A percentile compares a stretch with the other conserved stretches of the same genome.
Evolutionary conservation across 2,888 invertebrate species (phyloP).

Genomic region (Sarcophaga carnaria): DNA sequence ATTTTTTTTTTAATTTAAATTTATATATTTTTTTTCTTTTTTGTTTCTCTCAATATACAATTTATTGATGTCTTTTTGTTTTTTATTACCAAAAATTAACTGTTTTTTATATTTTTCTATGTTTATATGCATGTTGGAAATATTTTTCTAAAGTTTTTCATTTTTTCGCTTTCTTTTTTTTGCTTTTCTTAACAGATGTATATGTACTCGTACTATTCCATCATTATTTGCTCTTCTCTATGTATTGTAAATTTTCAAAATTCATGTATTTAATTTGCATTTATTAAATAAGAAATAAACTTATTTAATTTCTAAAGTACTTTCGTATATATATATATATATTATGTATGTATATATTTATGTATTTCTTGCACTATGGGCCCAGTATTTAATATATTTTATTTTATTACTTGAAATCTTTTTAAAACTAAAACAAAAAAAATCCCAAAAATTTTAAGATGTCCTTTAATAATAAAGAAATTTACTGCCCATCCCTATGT

Average conservation of each 20-base stretch:
- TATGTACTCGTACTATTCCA: conserved; percentile 10
- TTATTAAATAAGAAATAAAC: too few species aligned
- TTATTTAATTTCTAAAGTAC: too few species aligned
- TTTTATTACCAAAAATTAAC: background rate
- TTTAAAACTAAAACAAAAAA: background rate
- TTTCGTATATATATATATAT: too few species aligned
- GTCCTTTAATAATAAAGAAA: background rate
- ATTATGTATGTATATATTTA: background rate
- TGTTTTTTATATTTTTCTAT: conserved; percentile 4
- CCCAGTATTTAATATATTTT: background rate
- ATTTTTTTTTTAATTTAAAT: background rate
- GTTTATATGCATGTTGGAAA: background rate
- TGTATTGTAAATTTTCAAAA: too few species aligned
- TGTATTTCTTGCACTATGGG: conserved; percentile 5
- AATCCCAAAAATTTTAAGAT: background rate
- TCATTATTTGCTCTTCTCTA: conserved; percentile 41
- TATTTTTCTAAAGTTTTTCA: conserved; percentile 14
- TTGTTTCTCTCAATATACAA: conserved; percentile 1
- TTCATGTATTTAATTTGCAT: too few species aligned
- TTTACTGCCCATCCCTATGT: too few species aligned
- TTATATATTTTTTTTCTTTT: background rate
- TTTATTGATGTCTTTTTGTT: background rate
- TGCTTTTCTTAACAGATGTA: background rate
- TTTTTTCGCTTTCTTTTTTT: too few species aligned
- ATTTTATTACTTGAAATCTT: background rate